Base-by-base conservation (phyloP, 2,113 vertebrate species). In the Phrynosoma platyrhinos region DNA sequence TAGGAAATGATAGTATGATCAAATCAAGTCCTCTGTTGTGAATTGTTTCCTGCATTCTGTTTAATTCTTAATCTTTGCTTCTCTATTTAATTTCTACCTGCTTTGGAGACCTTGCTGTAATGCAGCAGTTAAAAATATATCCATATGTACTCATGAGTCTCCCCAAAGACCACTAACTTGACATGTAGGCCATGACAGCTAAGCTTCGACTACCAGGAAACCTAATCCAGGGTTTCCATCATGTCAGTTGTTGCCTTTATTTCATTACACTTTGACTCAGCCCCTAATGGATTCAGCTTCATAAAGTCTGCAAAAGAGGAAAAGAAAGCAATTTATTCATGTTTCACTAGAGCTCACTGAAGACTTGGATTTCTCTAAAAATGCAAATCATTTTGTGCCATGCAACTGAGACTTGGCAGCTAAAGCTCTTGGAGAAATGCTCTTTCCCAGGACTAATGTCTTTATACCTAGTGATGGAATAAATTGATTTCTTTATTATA, bases 101-200 rank as follows among this genome's bases (percentile, higher is more conserved):
- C 94, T 95, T 93, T 81, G 92, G 94, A 95, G 90, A 93, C 88
- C 52, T n/a, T 95, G 82, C 94, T 95, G 91, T 92, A 95, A 91
- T 83, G 80, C 74, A 91, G 93, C 89, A 93, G 92, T 93, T 95
- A 90, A 94, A 94, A 91, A 98, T 97, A 96, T 91, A 97, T 97
- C 95, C 97, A 94, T 92, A 92, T 90, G 93, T 97, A 96, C 96
- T 95, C 96, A 96, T 83, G 86, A 94, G 92, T 88, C 94, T 97
- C 97, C 96, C 97, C 93, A 93, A 96, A 97, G 97, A 97, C 95
- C 97, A 95, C 95, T 96, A 97, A 97, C 96, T 97, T 97, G 97
- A 97, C 97, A 97, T 93, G 92, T 89, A 89, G 93, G 90, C 92
- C 87, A 40, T 87, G 92, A 93, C 92, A 93, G 84, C 89, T 79